Base-by-base conservation (phyloP, 35 echinoderm and acorn worm genomes). In the Holothuria glaberrima region DNA sequence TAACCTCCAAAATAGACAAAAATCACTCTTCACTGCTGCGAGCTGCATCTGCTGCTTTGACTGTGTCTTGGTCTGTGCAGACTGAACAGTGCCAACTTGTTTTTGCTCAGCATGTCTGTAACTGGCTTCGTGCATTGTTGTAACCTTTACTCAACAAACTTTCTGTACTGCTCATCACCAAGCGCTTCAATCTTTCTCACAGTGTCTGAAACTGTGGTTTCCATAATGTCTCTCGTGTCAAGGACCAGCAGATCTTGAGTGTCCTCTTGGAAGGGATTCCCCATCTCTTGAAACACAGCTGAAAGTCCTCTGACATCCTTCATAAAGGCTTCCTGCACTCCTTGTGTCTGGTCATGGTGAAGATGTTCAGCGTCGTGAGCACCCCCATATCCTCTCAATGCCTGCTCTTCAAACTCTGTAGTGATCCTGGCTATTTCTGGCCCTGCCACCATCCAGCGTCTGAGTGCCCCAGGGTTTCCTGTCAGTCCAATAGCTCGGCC, bases 371-470 rank as follows among this genome's bases (percentile, higher is more conserved):
- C 16, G 16, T 45, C 30, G 5, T 32, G 1, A 18, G 18, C 28
- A 3, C n/a, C 81, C 52, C 26, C 9, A 33, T 72, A 6, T 87
- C 88, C n/a, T n/a, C n/a, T n/a, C n/a, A n/a, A n/a, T n/a, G n/a
- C n/a, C n/a, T n/a, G n/a, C 45, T 94, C 57, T 66, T n/a, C n/a
- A n/a, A n/a, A n/a, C n/a, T n/a, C n/a, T n/a, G n/a, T n/a, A n/a
- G n/a, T n/a, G n/a, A n/a, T n/a, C n/a, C 89, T 91, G 58, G 71
- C 89, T 21, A 94, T 64, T 63, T 94, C 92, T 6, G 72, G 61
- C 25, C 89, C 93, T 33, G 93, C 93, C n/a, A 94, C 72, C 58
- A 94, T 94, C 93, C 93, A 91, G n/a, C 58, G 12, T 7, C 48
- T 58, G 7, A 85, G 54, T 1, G 81, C 54, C 14, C 0, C 59